Conservation (phyloP, 2,113 vertebrate species). For the Zootoca vivipara region DNA sequence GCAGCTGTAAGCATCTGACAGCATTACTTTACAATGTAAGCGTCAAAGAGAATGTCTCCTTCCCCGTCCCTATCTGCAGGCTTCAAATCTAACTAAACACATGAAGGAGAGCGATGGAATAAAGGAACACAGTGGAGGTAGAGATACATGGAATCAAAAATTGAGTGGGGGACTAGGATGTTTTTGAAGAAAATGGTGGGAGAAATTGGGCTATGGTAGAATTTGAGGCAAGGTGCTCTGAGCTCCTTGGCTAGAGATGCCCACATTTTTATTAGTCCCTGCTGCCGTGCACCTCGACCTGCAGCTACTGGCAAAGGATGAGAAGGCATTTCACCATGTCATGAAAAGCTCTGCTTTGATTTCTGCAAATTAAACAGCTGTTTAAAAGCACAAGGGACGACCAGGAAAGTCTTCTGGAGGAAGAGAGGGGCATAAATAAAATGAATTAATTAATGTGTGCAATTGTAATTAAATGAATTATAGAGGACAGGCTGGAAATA, state of each 20-base stretch:
- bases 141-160: background rate
- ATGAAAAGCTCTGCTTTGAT: background rate
- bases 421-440: background rate
- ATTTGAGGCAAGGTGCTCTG: background rate
- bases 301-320: background rate
- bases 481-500: slow-evolving; percentile 26
- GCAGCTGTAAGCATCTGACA: background rate
- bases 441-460: background rate
- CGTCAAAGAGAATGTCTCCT: background rate
- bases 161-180: background rate
- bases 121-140: too few species aligned
- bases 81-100: background rate
- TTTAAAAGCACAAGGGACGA: background rate
- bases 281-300: background rate
- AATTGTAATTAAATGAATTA: background rate
- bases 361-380: background rate
- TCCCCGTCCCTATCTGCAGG: background rate
- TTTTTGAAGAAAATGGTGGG: background rate
- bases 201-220: background rate
- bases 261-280: background rate
- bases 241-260: background rate
- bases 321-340: background rate
- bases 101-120: background rate
- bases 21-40: background rate
- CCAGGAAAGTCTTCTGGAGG: background rate